phyloP scores from a whole-genome alignment of 2,113 vertebrate genomes.

The Scomber colias region DNA sequence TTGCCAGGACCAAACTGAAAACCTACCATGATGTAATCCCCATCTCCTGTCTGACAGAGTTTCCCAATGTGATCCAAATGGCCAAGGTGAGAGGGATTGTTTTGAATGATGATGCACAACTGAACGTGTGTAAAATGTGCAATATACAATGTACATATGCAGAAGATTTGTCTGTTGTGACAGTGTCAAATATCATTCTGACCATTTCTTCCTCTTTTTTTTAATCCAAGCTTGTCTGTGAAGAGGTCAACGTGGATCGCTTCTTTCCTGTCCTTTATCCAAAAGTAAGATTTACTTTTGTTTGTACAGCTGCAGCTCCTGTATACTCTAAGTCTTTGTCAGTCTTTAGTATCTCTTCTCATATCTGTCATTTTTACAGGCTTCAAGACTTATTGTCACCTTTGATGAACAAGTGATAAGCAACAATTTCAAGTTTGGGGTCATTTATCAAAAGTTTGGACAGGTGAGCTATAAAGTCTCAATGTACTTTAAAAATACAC shows the following conservation, averaged over 20 bases:
- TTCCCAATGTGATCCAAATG: constrained; percentile 98
- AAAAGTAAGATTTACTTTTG: constrained; percentile 76
- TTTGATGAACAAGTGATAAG: constrained; percentile 97
- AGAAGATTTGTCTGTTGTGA: not conserved
- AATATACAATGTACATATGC: not conserved
- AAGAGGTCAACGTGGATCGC: constrained; percentile 96
- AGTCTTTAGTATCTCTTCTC: not conserved
- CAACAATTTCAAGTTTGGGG: constrained; percentile 98
- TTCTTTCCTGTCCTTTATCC: constrained; percentile 95
- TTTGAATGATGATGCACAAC: not conserved
- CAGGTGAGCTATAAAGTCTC: constrained; percentile 85
- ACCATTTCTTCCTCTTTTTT: constrained; percentile 20
- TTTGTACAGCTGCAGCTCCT: not conserved
- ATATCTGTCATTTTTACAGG: constrained; percentile 80
- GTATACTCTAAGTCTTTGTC: not conserved
- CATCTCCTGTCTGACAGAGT: constrained; percentile 97
- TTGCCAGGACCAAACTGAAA: constrained; percentile 90
- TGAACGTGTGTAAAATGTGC: not conserved
- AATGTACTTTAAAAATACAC: not conserved
- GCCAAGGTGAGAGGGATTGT: constrained; percentile 88
- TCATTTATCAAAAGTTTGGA: constrained; percentile 95
- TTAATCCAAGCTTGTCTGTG: constrained; percentile 90
- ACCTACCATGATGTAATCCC: constrained; percentile 96
- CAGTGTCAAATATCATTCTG: not conserved
- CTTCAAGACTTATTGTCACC: constrained; percentile 94